A percentile compares a stretch with the other conserved stretches of the same genome.
Conservation (phyloP, 2,888 invertebrate species). For the Drosophila koepferae region DNA sequence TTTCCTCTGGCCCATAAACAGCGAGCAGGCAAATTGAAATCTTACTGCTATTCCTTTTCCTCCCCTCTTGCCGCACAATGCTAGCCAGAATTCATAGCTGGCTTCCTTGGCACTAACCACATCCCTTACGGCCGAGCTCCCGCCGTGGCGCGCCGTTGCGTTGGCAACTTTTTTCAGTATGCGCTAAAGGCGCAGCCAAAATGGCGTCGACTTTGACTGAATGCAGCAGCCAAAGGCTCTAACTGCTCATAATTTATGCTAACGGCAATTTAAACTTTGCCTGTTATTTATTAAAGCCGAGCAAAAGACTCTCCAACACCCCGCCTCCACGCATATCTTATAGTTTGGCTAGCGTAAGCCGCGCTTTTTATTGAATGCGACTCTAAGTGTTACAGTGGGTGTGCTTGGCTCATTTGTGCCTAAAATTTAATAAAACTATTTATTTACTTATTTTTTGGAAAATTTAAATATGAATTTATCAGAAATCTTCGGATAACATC, state of each 20-base stretch:
- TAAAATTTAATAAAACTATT: neutral
- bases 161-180: conserved; percentile 26
- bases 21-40: conserved; percentile 75
- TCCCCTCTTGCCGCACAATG: neutral
- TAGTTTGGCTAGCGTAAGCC: conserved; percentile 36
- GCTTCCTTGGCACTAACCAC: neutral
- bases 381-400: conserved; percentile 44
- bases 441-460: neutral
- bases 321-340: conserved; percentile 6
- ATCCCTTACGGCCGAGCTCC: neutral
- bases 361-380: conserved; percentile 44
- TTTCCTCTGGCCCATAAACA: conserved; percentile 72
- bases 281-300: conserved; percentile 76
- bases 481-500: no score
- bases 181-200: conserved; percentile 37
- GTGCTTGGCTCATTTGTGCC: neutral
- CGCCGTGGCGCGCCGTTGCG: neutral
- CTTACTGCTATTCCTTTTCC: conserved; percentile 23
- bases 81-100: conserved; percentile 38
- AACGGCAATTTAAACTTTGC: conserved; percentile 81
- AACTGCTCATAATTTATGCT: conserved; percentile 81
- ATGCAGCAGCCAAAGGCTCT: conserved; percentile 65
- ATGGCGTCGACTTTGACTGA: conserved; percentile 62
- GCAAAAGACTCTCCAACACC: conserved; percentile 47
- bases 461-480: no score